phyloP scores from a whole-genome alignment of 37 sponge, comb jelly and placozoan species.

The Geodia barretti region DNA sequence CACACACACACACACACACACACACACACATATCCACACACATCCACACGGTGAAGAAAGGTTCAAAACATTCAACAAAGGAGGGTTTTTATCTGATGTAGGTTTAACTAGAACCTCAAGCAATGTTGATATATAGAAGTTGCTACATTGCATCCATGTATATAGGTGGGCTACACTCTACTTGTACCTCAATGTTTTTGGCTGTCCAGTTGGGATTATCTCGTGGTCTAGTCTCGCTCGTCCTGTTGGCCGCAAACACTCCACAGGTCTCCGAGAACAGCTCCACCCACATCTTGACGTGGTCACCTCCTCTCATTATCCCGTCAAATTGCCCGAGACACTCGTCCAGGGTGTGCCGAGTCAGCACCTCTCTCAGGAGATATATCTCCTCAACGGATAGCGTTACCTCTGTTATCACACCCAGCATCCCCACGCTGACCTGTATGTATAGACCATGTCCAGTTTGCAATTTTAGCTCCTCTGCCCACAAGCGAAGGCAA shows the following conservation, averaged over 20 bases:
- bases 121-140: no score
- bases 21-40: not conserved
- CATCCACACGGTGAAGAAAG: no score
- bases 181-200: constrained; percentile 33
- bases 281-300: constrained; percentile 81
- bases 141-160: no score
- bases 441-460: constrained; percentile 36
- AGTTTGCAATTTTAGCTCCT: constrained; percentile 26
- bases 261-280: constrained; percentile 47
- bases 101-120: no score
- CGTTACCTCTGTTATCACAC: constrained; percentile 77
- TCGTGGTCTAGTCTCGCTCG: constrained; percentile 32
- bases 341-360: constrained; percentile 8
- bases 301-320: constrained; percentile 26
- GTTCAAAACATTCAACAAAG: no score
- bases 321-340: constrained; percentile 41
- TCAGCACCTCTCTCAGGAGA: constrained; percentile 43
- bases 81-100: no score
- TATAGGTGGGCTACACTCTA: constrained; percentile 3
- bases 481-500: not conserved
- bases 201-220: constrained; percentile 9
- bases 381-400: constrained; percentile 54
- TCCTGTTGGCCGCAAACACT: constrained; percentile 35
- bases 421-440: constrained; percentile 74
- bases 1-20: constrained; percentile 8